Evolutionary conservation across 2,888 invertebrate genomes (phyloP).

Genomic region (Nysson spinosus): DNA sequence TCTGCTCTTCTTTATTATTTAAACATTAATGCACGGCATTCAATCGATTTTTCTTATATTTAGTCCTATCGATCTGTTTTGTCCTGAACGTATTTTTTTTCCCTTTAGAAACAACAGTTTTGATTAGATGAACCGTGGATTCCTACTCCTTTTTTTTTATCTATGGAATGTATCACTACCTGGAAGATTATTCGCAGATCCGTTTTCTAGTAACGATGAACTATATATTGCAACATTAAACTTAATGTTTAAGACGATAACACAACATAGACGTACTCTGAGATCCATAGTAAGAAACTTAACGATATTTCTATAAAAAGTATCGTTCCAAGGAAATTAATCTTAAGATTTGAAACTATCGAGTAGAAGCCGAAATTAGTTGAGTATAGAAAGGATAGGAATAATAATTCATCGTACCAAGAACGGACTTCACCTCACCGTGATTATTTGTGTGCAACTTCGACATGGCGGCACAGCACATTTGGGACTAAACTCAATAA

Average conservation of each 20-base stretch:
- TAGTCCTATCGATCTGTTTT: slow-evolving; percentile 36
- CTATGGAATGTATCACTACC: slow-evolving; percentile 76
- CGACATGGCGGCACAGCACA: slow-evolving; percentile 63
- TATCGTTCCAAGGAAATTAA: too few species aligned
- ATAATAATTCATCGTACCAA: slow-evolving; percentile 44
- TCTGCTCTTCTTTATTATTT: too few species aligned
- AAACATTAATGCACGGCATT: slow-evolving; percentile 28
- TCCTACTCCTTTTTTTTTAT: slow-evolving; percentile 55
- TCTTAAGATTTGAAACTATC: too few species aligned
- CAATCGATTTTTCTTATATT: slow-evolving; percentile 35
- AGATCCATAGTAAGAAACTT: neutral
- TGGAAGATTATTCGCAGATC: slow-evolving; percentile 71
- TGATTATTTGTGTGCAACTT: slow-evolving; percentile 60
- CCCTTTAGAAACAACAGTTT: slow-evolving; percentile 62
- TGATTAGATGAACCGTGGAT: slow-evolving; percentile 63
- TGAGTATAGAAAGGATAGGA: neutral
- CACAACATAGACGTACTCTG: neutral
- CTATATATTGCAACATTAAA: neutral
- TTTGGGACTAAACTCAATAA: slow-evolving; percentile 67
- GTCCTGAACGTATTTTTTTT: slow-evolving; percentile 22
- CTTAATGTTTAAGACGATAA: neutral
- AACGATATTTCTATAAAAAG: neutral
- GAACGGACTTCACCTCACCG: slow-evolving; percentile 42
- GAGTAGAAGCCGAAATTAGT: too few species aligned
- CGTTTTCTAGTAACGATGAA: slow-evolving; percentile 44